These are phyloP conservation scores for Eriosoma lanigerum DNA, from an alignment of 1,140 invertebrate genomes.

Conservation along the genomic window DNA sequence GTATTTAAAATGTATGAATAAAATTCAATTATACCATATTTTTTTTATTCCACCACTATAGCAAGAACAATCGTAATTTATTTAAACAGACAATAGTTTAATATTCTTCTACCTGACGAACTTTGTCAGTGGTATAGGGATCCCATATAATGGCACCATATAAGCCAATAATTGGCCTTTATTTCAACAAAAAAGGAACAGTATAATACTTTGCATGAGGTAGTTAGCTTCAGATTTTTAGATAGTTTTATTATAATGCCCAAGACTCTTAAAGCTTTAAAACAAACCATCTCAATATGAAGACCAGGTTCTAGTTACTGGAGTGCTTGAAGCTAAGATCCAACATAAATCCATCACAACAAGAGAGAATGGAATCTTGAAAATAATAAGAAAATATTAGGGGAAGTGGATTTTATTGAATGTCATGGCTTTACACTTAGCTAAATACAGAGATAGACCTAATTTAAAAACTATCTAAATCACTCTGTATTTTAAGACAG, in stretches of 20 bases:
- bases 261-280: neutral
- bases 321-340: neutral
- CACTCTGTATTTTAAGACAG: no score
- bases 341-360: neutral
- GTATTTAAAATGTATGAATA: no score
- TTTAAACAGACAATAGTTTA: no score
- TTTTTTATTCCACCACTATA: no score
- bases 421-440: neutral
- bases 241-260: slow-evolving; percentile 3
- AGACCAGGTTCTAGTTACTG: neutral
- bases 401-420: neutral
- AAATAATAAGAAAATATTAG: slow-evolving; percentile 1
- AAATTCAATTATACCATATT: no score
- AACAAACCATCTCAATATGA: slow-evolving; percentile 11
- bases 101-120: no score
- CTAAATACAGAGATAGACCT: neutral
- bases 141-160: no score
- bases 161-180: slow-evolving; percentile 7
- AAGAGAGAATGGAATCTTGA: neutral
- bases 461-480: no score
- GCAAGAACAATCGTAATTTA: no score
- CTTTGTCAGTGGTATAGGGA: neutral
- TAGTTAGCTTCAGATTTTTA: neutral
- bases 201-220: neutral
- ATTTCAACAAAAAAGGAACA: neutral